Base-by-base conservation (phyloP, 2,888 invertebrate genomes). In the Mythimna lalbum region DNA sequence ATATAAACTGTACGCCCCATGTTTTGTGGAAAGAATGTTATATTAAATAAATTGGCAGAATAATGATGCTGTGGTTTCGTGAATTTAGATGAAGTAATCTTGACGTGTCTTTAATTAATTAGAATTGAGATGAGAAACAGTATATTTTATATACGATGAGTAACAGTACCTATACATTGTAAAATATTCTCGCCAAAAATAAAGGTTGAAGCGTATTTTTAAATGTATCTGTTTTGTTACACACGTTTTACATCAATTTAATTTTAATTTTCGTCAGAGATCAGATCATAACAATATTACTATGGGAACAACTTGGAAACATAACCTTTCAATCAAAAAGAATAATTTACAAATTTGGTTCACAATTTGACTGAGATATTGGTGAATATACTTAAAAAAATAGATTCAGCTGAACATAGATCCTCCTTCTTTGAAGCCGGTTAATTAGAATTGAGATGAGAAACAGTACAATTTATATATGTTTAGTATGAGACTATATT, bases 1-100 rank as follows among this genome's bases (percentile, higher is more conserved):
- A 74, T 62, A 69, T 64, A 62, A 67, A 78, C 81, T 76, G 69
- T 69, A 76, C 68, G 56, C 63, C n/a, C 59, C 65, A 50, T 66
- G 56, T 61, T 57, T 47, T 36, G 39, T 47, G 50, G 19, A 69
- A 78, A 81, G 82, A 78, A 81, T 69, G 31, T 72, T 65, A 71
- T 64, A 60, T 73, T 55, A 53, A 63, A 77, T 83, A 65, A 65
- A 77, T 74, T 63, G 43, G 55, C 43, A 55, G 55, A 31, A 69
- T 69, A 69, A 63, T 76, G 52, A 64, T 59, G 52, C n/a, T 47
- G 31, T 23, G 63, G 33, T 52, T 63, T 55, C 12, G 14, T 49
- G 7, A 17, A 47, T 39, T 23, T 62, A 17, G 7, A 7, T n/a
- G 23, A 23, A 23, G 17, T 47, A 49, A 19, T 55, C 4, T 76